Conservation (phyloP, 2,113 vertebrate species). For the Fulica atra region DNA sequence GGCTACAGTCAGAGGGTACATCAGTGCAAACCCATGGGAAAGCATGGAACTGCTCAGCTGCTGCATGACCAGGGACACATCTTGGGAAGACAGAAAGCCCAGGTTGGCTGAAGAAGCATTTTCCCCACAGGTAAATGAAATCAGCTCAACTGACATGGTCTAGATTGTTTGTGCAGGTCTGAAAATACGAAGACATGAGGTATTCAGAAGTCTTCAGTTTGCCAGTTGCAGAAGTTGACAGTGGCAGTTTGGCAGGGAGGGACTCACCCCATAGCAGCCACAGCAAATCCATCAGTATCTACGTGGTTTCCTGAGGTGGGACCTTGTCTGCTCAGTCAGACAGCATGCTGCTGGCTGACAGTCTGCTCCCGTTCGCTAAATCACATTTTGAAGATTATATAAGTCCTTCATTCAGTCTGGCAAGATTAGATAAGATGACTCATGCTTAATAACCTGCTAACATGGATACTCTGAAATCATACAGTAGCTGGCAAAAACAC, state of each 20-base stretch:
- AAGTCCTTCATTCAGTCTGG: slow-evolving; percentile 15
- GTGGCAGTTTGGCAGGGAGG: not conserved
- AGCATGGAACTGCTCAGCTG: not conserved
- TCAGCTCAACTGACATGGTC: not conserved
- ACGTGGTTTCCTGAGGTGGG: not conserved
- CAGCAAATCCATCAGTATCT: not conserved
- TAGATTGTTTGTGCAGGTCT: not conserved
- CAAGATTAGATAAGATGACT: slow-evolving; percentile 15
- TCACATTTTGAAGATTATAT: slow-evolving; percentile 13
- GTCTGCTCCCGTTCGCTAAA: not conserved
- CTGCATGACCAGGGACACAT: accelerated
- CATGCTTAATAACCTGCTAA: slow-evolving; percentile 34
- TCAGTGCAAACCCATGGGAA: not conserved
- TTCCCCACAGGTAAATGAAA: not conserved
- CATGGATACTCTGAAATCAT: not conserved
- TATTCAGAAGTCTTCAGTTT: not conserved
- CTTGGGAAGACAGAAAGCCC: not conserved
- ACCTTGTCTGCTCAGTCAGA: not conserved
- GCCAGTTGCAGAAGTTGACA: not conserved
- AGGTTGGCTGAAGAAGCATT: not conserved
- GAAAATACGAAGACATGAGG: not conserved
- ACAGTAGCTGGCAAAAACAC: slow-evolving; percentile 24
- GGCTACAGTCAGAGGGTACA: not conserved
- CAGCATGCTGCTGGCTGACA: not conserved
- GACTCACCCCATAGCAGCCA: not conserved